A percentile compares a stretch with the other conserved stretches of the same genome.
Conservation (phyloP, 2,888 invertebrate species). For the Ophonus ardosiacus region DNA sequence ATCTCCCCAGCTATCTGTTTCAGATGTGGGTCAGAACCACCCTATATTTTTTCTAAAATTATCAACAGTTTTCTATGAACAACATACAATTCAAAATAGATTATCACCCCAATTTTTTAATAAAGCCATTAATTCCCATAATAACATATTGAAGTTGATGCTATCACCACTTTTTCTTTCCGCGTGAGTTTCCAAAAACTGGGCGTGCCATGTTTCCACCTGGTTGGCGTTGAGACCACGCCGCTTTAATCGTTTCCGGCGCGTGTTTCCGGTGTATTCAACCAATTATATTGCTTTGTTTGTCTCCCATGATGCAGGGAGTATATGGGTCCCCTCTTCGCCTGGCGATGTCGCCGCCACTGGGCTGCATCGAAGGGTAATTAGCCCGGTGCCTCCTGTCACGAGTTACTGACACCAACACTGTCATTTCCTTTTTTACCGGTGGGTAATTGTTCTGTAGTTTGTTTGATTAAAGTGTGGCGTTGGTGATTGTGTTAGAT, state of each 20-base stretch:
- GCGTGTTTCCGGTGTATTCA: conserved; percentile 54
- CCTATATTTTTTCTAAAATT: conserved; percentile 8
- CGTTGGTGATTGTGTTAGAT: conserved; percentile 34
- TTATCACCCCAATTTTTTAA: conserved; percentile 34
- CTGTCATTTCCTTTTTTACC: conserved; percentile 44
- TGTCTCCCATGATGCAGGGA: conserved; percentile 55
- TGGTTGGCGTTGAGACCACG: conserved; percentile 56
- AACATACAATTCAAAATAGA: conserved; percentile 28
- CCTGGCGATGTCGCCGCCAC: conserved; percentile 4
- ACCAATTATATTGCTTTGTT: conserved; percentile 60
- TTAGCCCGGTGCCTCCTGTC: conserved; percentile 26
- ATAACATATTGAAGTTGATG: conserved; percentile 21
- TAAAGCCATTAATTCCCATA: conserved; percentile 1
- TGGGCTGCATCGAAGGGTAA: conserved; percentile 6
- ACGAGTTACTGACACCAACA: conserved; percentile 1
- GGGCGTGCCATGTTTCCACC: conserved; percentile 55
- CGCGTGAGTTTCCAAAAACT: conserved; percentile 42
- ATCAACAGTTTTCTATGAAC: conserved; percentile 3
- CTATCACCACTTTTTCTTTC: not conserved
- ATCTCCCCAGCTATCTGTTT: not conserved
- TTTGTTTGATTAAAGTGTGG: conserved; percentile 45
- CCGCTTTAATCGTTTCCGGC: conserved; percentile 61
- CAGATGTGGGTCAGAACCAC: not conserved
- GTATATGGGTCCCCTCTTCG: not conserved
- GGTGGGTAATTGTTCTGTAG: conserved; percentile 25